Evolutionary conservation across 2,888 invertebrate genomes (phyloP), one percentile per base, ranked within the genome.

Genomic region (Drosophila longiperda): DNA sequence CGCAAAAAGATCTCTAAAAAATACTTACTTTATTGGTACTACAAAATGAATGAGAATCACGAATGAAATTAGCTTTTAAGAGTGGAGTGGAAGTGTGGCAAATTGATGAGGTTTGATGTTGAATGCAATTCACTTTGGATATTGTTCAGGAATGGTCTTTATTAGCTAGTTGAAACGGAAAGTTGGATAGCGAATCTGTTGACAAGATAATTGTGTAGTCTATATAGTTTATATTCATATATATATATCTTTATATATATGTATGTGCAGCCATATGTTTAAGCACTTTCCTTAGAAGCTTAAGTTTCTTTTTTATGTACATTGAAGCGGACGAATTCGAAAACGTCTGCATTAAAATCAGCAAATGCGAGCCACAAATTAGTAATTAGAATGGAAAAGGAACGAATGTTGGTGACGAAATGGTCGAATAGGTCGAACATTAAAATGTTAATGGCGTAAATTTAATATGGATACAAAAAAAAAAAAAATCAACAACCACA

Each of bases 311-410:
- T 78, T 61, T 78, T 69, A 53, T 75, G 60, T 78, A 75, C 57
- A 75, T 75, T 67, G 20, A 63, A 53, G 49, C 71, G 67, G 79
- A 33, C 75, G 79, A 60, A 45, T 63, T 58, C 12, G 20, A 52
- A 48, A 61, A 66, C 72, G 87, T 87, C 83, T 80, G 74, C 65
- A 60, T 66, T 63, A 50, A 84, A 81, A 85, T 87, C 84, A 87
- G 86, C 86, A 85, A 85, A 87, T 83, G 88, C 88, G 83, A 85
- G 88, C 88, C 84, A 85, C 77, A 85, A 79, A 76, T 76, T 79
- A 80, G 80, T 38, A 66, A 53, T 67, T 75, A 76, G 68, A 54
- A 49, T 34, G 62, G n/a, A 40, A 49, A 48, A 29, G 42, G 48
- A 62, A 59, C 66, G 38, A 50, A 64, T 73, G 73, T 77, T 72